A percentile compares a stretch with the other conserved stretches of the same genome.
These are phyloP conservation scores for Ceratotherium simum DNA, from an alignment of 2,113 vertebrate species.

Conservation along the genomic window DNA sequence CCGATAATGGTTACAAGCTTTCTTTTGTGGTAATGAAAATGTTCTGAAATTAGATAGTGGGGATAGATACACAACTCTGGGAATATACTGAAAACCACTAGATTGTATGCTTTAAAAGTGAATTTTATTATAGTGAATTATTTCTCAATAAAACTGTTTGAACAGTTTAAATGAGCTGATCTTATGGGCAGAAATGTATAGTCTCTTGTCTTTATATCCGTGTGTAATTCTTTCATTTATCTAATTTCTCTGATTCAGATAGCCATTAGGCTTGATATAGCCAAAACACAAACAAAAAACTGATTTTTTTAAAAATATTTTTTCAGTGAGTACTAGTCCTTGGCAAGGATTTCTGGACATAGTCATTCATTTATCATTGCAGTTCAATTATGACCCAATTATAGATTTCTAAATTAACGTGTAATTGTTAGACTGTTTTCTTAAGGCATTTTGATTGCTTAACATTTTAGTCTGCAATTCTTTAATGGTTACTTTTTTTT, in stretches of 20 bases:
- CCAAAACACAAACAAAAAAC: background rate
- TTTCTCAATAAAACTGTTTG: background rate
- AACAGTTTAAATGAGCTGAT: background rate
- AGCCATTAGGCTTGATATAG: background rate
- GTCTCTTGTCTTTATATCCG: background rate
- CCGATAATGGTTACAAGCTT: background rate
- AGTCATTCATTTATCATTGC: background rate
- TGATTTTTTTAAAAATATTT: background rate
- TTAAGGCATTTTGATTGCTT: conserved; percentile 57
- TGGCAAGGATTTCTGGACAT: background rate
- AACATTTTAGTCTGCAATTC: conserved; percentile 37
- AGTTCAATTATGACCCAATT: background rate
- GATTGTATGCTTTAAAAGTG: background rate
- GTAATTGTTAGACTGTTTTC: conserved; percentile 6
- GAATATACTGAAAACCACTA: background rate
- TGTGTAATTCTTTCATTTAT: conserved; percentile 14
- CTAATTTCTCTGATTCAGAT: conserved; percentile 20
- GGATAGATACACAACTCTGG: background rate
- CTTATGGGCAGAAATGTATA: background rate
- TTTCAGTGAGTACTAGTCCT: background rate
- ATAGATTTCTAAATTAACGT: conserved; percentile 6
- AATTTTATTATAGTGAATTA: background rate
- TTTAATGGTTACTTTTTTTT: conserved; percentile 67
- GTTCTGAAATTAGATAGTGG: background rate
- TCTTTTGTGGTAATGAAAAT: background rate